phyloP scores from a whole-genome alignment of 2,113 vertebrate species.

The Taxidea taxus region DNA sequence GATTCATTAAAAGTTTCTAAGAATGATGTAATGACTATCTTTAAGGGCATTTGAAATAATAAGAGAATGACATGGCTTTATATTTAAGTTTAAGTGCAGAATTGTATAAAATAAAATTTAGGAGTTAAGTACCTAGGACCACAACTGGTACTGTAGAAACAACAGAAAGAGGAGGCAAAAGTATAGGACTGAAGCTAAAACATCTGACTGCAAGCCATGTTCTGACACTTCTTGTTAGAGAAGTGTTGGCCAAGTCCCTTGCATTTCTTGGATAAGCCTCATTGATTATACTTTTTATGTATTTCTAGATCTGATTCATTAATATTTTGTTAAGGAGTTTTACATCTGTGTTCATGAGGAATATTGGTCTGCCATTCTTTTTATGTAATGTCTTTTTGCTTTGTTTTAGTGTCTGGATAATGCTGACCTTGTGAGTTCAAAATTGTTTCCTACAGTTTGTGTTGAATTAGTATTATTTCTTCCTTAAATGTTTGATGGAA shows the following conservation, averaged over 20 bases:
- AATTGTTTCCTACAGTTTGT: background rate
- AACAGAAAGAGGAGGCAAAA: background rate
- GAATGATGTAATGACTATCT: background rate
- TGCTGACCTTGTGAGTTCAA: background rate
- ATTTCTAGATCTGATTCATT: background rate
- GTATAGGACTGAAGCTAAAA: background rate
- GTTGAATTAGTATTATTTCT: background rate
- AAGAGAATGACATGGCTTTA: background rate
- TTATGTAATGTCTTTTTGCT: background rate
- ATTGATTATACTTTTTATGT: background rate
- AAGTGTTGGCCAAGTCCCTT: background rate
- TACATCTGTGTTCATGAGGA: background rate
- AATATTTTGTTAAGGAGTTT: background rate
- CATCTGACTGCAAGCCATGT: background rate
- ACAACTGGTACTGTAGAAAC: background rate
- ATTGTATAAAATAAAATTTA: background rate
- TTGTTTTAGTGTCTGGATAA: background rate
- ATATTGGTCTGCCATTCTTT: background rate
- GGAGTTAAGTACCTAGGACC: background rate
- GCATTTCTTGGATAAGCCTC: background rate
- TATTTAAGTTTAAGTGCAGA: background rate
- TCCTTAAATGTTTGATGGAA: background rate
- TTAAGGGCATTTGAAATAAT: background rate
- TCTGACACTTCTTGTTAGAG: background rate
- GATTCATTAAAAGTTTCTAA: background rate